Conservation (phyloP, 2,113 vertebrate genomes). For the Rhinopomastus cyanomelas region DNA sequence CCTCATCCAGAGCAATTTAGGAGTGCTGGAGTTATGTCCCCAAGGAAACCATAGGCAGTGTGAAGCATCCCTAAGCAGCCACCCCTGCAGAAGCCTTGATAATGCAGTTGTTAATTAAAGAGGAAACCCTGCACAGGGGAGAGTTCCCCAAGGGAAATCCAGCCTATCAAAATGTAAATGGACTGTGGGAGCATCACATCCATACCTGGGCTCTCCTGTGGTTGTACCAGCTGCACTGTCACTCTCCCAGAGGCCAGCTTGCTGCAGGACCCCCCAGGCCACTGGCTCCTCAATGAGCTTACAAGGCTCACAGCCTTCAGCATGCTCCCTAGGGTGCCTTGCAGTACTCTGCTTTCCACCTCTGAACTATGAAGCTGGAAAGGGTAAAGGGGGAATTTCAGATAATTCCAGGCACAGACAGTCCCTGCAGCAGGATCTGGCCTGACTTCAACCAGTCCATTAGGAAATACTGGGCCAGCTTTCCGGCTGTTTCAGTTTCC, state of each 20-base stretch:
- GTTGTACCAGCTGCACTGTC: not conserved
- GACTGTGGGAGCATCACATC: not conserved
- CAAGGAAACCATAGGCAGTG: fast-evolving
- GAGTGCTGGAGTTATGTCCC: not conserved
- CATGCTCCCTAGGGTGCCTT: fast-evolving
- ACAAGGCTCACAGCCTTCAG: fast-evolving
- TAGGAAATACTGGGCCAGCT: constrained; percentile 50
- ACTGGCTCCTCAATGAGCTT: not conserved
- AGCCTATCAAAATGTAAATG: not conserved
- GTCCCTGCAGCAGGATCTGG: constrained; percentile 4
- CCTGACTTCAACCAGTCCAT: not conserved
- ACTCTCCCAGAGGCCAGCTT: not conserved
- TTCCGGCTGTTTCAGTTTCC: not conserved
- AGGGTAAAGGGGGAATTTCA: constrained; percentile 34
- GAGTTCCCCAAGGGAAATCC: not conserved
- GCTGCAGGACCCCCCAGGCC: fast-evolving
- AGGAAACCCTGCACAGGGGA: not conserved
- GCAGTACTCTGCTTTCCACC: not conserved
- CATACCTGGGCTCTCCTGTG: fast-evolving
- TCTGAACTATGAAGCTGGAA: not conserved
- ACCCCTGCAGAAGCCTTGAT: not conserved
- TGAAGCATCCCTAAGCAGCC: not conserved
- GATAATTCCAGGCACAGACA: constrained; percentile 12
- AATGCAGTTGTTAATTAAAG: not conserved
- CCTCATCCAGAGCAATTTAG: not conserved